Conservation (phyloP, 2,888 invertebrate species). For the Melanargia galathea region DNA sequence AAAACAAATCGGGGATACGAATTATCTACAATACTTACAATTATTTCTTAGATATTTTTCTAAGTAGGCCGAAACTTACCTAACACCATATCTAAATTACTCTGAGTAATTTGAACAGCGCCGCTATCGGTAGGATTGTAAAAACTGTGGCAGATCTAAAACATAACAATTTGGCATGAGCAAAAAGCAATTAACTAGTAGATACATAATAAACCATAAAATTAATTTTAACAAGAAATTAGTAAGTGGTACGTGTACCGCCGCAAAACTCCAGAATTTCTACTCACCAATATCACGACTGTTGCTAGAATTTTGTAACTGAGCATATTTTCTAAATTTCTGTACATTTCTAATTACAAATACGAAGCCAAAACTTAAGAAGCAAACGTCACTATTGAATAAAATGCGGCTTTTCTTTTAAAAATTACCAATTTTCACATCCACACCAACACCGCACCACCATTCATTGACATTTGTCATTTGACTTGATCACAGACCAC, state of each 20-base stretch:
- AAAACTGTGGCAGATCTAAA: slow-evolving; percentile 81
- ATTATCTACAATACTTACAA: background rate
- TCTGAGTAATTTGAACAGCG: slow-evolving; percentile 89
- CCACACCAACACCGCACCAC: slow-evolving; percentile 16
- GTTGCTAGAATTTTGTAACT: slow-evolving; percentile 58
- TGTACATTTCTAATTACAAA: slow-evolving; percentile 25
- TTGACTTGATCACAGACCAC: background rate
- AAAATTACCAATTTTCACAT: slow-evolving; percentile 17
- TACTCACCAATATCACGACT: slow-evolving; percentile 67
- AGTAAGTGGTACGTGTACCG: slow-evolving; percentile 47
- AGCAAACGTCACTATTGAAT: background rate
- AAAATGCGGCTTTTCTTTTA: slow-evolving; percentile 25
- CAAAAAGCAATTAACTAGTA: slow-evolving; percentile 66
- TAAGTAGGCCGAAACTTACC: slow-evolving; percentile 80
- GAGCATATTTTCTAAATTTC: slow-evolving; percentile 49
- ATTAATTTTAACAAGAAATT: slow-evolving; percentile 62
- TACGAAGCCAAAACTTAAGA: background rate
- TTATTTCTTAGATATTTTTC: slow-evolving; percentile 3
- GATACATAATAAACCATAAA: slow-evolving; percentile 64
- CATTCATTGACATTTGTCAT: background rate
- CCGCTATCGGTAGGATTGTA: slow-evolving; percentile 91
- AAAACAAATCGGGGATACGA: slow-evolving; percentile 57
- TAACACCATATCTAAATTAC: slow-evolving; percentile 92
- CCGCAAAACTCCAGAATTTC: slow-evolving; percentile 34
- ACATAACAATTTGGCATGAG: slow-evolving; percentile 62